Percentiles rank a stretch among this genome's conserved stretches.
Evolutionary conservation across 2,113 vertebrate genomes (phyloP).

Genomic region (Gallinago paraguaiae): DNA sequence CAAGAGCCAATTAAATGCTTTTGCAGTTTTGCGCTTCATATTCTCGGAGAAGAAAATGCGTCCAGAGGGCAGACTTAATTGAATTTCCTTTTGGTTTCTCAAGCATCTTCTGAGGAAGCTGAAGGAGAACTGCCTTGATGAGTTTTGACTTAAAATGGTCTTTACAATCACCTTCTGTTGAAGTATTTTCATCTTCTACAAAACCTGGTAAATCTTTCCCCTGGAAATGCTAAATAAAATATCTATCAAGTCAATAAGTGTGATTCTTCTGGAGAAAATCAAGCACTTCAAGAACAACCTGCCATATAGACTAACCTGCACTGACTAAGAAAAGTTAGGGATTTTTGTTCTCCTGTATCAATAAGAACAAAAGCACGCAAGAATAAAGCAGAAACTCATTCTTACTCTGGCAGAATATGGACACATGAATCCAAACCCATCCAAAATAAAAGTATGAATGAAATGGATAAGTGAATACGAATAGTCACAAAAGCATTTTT

Average conservation of each 20-base stretch:
- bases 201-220: background rate
- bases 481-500: background rate
- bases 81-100: constrained; percentile 62
- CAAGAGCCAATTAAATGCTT: constrained; percentile 56
- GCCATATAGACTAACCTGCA: background rate
- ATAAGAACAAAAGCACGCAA: background rate
- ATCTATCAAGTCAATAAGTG: background rate
- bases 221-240: background rate
- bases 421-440: background rate
- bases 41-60: constrained; percentile 47
- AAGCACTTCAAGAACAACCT: background rate
- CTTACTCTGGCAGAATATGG: background rate
- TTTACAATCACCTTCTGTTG: background rate
- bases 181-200: background rate
- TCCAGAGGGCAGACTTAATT: constrained; percentile 22
- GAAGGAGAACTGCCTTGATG: background rate
- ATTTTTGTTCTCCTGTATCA: background rate
- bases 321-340: background rate
- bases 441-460: background rate
- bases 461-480: background rate
- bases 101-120: constrained; percentile 41
- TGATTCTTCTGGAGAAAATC: background rate
- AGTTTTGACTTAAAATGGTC: background rate
- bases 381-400: background rate
- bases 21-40: constrained; percentile 50